Base-by-base conservation (phyloP, 92 coral and sea anemone species). In the Ricordea florida region DNA sequence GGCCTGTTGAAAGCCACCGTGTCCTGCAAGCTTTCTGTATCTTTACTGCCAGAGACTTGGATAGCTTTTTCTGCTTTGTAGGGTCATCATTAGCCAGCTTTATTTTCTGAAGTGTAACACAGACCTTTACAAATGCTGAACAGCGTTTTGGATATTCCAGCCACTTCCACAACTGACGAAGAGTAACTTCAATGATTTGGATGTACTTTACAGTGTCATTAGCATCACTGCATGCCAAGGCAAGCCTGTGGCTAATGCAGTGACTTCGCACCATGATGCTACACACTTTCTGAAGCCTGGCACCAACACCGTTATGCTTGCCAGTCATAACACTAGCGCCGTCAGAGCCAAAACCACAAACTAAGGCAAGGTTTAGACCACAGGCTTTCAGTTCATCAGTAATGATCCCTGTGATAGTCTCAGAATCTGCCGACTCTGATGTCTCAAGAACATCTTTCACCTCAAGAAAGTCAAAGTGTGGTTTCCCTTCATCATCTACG, bases 301-400 rank as follows among this genome's bases (percentile, higher is more conserved):
- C 76, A 40, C 84, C 76, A 42, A 66, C 84, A 53, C 76, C 84
- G 56, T 78, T 78, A 33, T 61, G 40, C 14, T 69, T 41, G 32
- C 84, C 84, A 24, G 82, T 63, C 76, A 70, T 81, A 3, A 70
- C 74, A 41, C 47, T 70, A 5, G 80, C 74, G 37, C 76, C 87
- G 63, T 81, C 76, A 6, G 74, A 71, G 2, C 81, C 87, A 73
- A 81, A 81, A 56, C 87, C 74, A 62, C 87, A 71, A 24, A 48
- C 81, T 35, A 26, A 71, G 16, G 68, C 60, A 73, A 69, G 0
- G 18, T 52, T 20, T 0, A 69, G 68, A 6, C 30, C 62, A 50
- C 46, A 3, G 30, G 33, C 62, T 3, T 20, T 51, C 5, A 50
- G 62, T 16, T 69, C 76, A 15, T 15, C 18, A 0, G 23, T 52